Evolutionary conservation across 1,140 invertebrate species (phyloP).

Genomic region (Venturia canescens): DNA sequence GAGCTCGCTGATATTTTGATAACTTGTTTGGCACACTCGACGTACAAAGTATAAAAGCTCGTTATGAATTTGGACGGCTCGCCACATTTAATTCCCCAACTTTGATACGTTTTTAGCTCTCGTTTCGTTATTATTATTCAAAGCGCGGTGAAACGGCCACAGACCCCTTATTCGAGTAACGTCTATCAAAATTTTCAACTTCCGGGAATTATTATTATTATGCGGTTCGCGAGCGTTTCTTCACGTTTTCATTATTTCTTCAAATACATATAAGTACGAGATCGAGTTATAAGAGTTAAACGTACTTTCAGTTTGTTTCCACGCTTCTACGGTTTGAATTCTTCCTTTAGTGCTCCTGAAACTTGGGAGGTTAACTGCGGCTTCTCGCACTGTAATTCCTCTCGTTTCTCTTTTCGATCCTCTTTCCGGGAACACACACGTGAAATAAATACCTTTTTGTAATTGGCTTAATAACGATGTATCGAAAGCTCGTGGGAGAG

Average conservation of each 20-base stretch:
- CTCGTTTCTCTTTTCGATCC: too few species aligned
- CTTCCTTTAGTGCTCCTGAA: background rate
- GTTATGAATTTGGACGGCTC: too few species aligned
- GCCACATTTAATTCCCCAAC: too few species aligned
- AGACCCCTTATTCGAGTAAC: background rate
- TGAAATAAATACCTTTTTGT: background rate
- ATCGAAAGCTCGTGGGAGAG: background rate
- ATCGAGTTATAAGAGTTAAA: background rate
- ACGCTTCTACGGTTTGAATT: background rate
- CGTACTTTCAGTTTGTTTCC: constrained; percentile 7
- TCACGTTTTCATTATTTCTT: constrained; percentile 4
- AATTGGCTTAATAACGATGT: background rate
- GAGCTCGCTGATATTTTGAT: too few species aligned
- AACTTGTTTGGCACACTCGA: too few species aligned
- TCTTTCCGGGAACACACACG: background rate
- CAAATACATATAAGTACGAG: background rate
- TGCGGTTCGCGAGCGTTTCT: background rate
- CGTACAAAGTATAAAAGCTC: too few species aligned
- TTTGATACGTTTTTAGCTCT: background rate
- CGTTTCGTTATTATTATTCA: background rate
- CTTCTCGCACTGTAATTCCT: too few species aligned
- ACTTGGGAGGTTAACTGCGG: background rate
- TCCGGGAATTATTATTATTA: background rate
- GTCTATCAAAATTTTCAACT: background rate
- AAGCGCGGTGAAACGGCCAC: background rate